Percentiles rank a stretch among this genome's conserved stretches.
These are phyloP conservation scores for Ceratosolen fusciceps DNA, from an alignment of 1,140 invertebrate genomes.

Conservation along the genomic window DNA sequence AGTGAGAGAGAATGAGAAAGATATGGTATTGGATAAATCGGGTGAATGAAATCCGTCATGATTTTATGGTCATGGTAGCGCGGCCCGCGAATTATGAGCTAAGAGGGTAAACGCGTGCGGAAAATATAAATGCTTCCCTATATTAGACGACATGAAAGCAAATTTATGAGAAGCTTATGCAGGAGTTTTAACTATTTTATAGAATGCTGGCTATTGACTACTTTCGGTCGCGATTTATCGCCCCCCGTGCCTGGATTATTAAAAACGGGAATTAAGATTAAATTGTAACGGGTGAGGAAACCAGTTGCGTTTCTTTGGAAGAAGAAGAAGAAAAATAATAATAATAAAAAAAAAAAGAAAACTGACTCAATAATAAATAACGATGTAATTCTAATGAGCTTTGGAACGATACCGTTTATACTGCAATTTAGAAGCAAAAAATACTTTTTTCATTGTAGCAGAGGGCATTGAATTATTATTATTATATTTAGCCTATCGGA, in stretches of 20 bases:
- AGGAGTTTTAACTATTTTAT: slow-evolving; percentile 39
- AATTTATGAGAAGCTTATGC: slow-evolving; percentile 42
- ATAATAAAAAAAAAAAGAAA: too few relatives aligned
- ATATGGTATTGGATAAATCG: neutral
- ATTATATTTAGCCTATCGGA: too few relatives aligned
- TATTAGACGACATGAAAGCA: slow-evolving; percentile 6
- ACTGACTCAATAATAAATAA: too few relatives aligned
- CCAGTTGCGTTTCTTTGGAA: too few relatives aligned
- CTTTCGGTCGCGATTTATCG: neutral
- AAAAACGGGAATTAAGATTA: neutral
- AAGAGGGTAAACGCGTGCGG: slow-evolving; percentile 24
- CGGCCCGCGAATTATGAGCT: slow-evolving; percentile 30
- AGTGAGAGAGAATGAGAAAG: neutral
- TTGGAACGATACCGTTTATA: too few relatives aligned
- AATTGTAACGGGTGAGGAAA: too few relatives aligned
- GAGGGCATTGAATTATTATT: too few relatives aligned
- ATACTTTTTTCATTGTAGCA: too few relatives aligned
- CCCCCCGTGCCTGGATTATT: too few relatives aligned
- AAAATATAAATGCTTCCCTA: slow-evolving; percentile 46
- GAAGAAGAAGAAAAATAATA: too few relatives aligned
- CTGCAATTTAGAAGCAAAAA: too few relatives aligned
- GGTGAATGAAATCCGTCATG: slow-evolving; percentile 6
- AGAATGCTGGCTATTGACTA: slow-evolving; percentile 25
- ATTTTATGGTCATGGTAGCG: slow-evolving; percentile 18
- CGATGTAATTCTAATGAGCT: too few relatives aligned